Conservation (phyloP, 2,797 vertebrate species). For the Mareca strepera region DNA sequence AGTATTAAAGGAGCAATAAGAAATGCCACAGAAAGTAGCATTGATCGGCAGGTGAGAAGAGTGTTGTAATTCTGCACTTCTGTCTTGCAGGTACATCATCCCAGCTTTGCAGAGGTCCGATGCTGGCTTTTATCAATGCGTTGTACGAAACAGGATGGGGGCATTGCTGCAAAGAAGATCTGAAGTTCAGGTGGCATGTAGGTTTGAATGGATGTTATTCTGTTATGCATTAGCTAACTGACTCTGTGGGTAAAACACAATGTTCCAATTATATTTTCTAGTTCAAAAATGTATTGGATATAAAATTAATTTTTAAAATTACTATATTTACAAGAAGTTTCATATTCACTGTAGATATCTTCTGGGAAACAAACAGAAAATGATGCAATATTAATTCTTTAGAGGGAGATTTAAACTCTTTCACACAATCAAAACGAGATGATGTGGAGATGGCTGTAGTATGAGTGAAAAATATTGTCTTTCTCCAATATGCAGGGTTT, state of each 20-base stretch:
- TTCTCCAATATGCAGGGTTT: not conserved
- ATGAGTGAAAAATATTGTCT: not conserved
- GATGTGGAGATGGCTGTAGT: not conserved
- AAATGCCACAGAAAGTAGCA: not conserved
- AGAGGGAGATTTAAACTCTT: not conserved
- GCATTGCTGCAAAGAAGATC: slow-evolving; percentile 87
- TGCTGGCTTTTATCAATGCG: slow-evolving; percentile 90
- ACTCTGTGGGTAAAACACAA: not conserved
- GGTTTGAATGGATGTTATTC: slow-evolving; percentile 60
- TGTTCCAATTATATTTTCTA: not conserved
- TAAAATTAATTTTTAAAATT: not conserved
- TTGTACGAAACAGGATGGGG: slow-evolving; percentile 93
- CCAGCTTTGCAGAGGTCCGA: slow-evolving; percentile 84
- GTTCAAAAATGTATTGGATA: not conserved
- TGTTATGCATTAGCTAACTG: not conserved
- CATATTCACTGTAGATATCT: not conserved
- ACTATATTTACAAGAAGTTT: not conserved
- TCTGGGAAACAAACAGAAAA: not conserved
- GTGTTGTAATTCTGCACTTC: not conserved
- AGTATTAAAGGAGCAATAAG: not conserved
- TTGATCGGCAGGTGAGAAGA: not conserved
- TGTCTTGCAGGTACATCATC: slow-evolving; percentile 82
- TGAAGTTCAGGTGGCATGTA: slow-evolving; percentile 94
- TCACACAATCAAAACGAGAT: not conserved
- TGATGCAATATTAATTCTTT: not conserved